Evolutionary conservation across 2,797 vertebrate species (phyloP).

Genomic region (Brachymystax lenok): DNA sequence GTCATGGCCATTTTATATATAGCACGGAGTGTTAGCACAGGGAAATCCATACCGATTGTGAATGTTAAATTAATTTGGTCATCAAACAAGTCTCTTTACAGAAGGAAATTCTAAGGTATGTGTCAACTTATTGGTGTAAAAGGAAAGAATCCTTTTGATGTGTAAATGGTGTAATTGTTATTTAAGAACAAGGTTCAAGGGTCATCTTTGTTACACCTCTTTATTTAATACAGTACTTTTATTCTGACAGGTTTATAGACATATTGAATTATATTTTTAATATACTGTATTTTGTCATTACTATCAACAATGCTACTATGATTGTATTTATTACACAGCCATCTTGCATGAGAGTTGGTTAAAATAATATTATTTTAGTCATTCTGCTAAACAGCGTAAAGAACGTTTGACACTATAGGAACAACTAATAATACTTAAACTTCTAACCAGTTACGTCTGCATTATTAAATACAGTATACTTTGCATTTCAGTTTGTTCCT

Average conservation of each 20-base stretch:
- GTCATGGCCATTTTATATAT: conserved; percentile 52
- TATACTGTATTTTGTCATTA: conserved; percentile 32
- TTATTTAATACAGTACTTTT: conserved; percentile 28
- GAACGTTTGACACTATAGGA: conserved; percentile 67
- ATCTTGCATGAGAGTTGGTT: conserved; percentile 67
- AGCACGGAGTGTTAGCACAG: conserved; percentile 63
- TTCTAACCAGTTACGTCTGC: conserved; percentile 49
- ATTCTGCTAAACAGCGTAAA: conserved; percentile 55
- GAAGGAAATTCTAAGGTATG: conserved; percentile 13
- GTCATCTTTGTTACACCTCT: conserved; percentile 37
- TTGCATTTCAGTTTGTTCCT: conserved; percentile 69
- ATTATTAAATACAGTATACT: conserved; percentile 63
- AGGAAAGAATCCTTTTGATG: conserved; percentile 11
- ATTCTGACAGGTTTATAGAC: conserved; percentile 23
- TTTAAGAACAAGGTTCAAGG: conserved; percentile 32
- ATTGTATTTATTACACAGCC: conserved; percentile 62
- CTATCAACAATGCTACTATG: conserved; percentile 62
- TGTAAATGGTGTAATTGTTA: conserved; percentile 21
- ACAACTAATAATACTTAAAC: conserved; percentile 21
- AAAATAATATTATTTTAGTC: conserved; percentile 38
- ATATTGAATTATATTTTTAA: conserved; percentile 50
- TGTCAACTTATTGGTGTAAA: conserved; percentile 18
- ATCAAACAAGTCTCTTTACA: conserved; percentile 38
- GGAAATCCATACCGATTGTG: conserved; percentile 62
- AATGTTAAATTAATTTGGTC: conserved; percentile 60